These are phyloP conservation scores for Aphidius ervi DNA, from an alignment of 1,140 invertebrate species.

Conservation along the genomic window DNA sequence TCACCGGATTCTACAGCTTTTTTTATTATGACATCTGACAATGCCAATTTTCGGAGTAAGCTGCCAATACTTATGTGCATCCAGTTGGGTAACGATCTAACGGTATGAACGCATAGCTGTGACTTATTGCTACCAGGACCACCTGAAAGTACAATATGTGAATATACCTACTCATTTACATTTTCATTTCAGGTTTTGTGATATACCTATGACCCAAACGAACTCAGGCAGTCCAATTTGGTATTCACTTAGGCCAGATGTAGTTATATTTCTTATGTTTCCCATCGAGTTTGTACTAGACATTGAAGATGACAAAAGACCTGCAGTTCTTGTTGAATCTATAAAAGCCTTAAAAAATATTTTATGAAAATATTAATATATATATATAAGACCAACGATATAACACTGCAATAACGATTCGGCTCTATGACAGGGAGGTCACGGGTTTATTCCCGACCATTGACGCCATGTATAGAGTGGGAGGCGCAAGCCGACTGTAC, in stretches of 20 bases:
- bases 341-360: constrained; percentile 20
- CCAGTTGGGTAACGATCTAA: constrained; percentile 66
- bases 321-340: not conserved
- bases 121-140: constrained; percentile 79
- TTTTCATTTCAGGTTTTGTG: not conserved
- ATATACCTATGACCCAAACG: constrained; percentile 71
- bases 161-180: constrained; percentile 13
- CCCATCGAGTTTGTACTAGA: constrained; percentile 23
- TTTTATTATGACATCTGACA: constrained; percentile 56
- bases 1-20: constrained; percentile 77
- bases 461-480: no score
- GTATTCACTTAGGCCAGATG: constrained; percentile 37
- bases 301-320: not conserved
- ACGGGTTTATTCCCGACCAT: no score
- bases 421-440: no score
- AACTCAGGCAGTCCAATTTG: constrained; percentile 55
- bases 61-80: constrained; percentile 71
- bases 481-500: no score
- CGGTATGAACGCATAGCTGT: constrained; percentile 64
- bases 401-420: no score
- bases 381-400: no score
- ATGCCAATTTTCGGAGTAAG: constrained; percentile 62
- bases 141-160: constrained; percentile 43
- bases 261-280: constrained; percentile 36
- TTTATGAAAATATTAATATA: constrained; percentile 28